Conservation (phyloP, 1,140 invertebrate species). For the Brachionus rotundiformis region DNA sequence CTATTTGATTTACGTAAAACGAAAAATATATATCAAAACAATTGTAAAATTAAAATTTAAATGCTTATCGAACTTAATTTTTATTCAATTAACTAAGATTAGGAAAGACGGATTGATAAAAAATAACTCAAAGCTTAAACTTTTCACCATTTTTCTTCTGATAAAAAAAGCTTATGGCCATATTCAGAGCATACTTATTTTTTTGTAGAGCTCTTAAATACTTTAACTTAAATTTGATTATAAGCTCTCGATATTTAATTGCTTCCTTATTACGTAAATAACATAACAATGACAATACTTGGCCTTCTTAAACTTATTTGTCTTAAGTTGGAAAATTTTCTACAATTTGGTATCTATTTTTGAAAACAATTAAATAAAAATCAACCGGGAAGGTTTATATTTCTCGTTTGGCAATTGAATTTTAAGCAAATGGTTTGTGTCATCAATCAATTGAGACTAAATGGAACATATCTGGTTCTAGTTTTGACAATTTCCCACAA, state of each 20-base stretch:
- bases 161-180: neutral
- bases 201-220: neutral
- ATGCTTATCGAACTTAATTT: neutral
- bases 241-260: neutral
- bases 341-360: too few species aligned
- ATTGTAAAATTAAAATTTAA: constrained; percentile 1
- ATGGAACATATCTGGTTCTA: neutral
- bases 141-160: neutral
- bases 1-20: neutral
- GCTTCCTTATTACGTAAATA: neutral
- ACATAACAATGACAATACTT: neutral
- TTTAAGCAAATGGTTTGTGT: neutral
- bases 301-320: neutral
- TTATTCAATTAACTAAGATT: neutral
- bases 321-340: neutral
- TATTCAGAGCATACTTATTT: neutral
- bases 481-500: neutral
- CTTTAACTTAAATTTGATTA: neutral
- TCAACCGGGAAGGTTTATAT: neutral
- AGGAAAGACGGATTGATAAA: neutral
- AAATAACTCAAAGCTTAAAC: neutral
- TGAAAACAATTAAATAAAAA: neutral
- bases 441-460: neutral
- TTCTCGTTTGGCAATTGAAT: neutral
- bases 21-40: neutral